Evolutionary conservation across 2,797 vertebrate genomes (phyloP).

Genomic region (Chaetodon trifasciatus): DNA sequence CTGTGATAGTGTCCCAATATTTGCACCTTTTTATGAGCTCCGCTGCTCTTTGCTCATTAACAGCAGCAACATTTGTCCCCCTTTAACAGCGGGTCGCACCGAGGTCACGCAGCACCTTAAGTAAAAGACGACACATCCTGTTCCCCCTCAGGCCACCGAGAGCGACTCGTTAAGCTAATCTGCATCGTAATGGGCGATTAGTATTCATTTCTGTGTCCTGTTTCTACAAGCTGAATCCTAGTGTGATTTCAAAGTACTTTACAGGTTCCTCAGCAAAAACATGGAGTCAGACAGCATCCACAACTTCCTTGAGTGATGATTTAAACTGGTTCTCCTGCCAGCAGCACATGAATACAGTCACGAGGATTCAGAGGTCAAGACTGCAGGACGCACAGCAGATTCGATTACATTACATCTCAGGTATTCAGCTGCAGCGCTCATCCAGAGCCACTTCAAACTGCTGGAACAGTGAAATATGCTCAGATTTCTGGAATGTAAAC

Average conservation of each 20-base stretch:
- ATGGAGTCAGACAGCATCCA: not conserved
- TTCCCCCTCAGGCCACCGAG: conserved; percentile 59
- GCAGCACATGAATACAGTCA: conserved; percentile 24
- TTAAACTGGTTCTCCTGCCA: conserved; percentile 17
- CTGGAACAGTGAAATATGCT: not conserved
- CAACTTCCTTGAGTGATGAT: conserved; percentile 6
- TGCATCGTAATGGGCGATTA: conserved; percentile 76
- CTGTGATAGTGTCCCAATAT: conserved; percentile 49
- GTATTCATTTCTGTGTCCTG: conserved; percentile 68
- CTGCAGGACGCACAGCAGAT: conserved; percentile 1
- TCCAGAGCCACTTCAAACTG: conserved; percentile 14
- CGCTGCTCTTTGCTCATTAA: conserved; percentile 63
- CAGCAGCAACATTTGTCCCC: conserved; percentile 64
- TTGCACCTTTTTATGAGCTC: conserved; percentile 51
- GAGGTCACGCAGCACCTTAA: conserved; percentile 70
- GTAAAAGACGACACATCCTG: conserved; percentile 64
- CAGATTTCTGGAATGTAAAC: conserved; percentile 19
- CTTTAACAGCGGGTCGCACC: conserved; percentile 61
- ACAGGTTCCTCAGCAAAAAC: not conserved
- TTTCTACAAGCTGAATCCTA: conserved; percentile 48
- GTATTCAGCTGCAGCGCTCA: conserved; percentile 21
- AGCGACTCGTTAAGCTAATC: conserved; percentile 73
- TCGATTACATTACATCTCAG: conserved; percentile 14
- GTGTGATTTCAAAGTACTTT: conserved; percentile 1
- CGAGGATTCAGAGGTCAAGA: not conserved